Evolutionary conservation across 2,113 vertebrate species (phyloP), one percentile per base, ranked within the genome.

Genomic region (Zonotrichia leucophrys): DNA sequence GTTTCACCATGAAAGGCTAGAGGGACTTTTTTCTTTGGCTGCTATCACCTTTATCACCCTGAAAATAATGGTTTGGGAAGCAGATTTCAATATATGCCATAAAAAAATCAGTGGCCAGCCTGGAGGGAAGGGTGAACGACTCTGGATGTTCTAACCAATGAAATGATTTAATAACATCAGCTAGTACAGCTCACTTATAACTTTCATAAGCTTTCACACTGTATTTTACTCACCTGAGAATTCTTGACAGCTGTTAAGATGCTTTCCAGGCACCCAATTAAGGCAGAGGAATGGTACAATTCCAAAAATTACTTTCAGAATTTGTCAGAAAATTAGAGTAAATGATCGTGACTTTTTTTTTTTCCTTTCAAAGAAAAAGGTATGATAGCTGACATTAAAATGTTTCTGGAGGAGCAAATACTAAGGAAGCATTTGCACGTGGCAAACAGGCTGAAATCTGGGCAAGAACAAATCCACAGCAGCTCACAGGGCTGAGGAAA

Each of bases 201-300:
- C 58, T 87, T 91, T 50, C 84, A 62, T 50, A 91, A 87, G 49
- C 30, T 84, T 91, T 66, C 74, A 87, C 62, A 73, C 67, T 84
- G 64, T 35, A 27, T 83, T 94, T 85, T 74, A 90, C 50, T 89
- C 87, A 87, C 67, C 49, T 50, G 78, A 95, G 93, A 94, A 94
- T 82, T 89, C 67, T 5, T 83, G 87, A 95, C 74, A 92, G 89
- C 81, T 89, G 41, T 64, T 87, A 82, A 95, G 70, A 89, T 7
- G 39, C 63, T 74, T 94, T 52, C 56, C 90, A 88, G 92, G 41
- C 70, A 93, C 20, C 41, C 88, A 92, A 21, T 85, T 80, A 88
- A 55, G 84, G 79, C 47, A 87, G 70, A 83, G 42, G 52, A 94
- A 94, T 20, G 20, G 64, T 83, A 81, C 60, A 56, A 53, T 53